Conservation (phyloP, 2,888 invertebrate species). For the Drosophila infuscata region DNA sequence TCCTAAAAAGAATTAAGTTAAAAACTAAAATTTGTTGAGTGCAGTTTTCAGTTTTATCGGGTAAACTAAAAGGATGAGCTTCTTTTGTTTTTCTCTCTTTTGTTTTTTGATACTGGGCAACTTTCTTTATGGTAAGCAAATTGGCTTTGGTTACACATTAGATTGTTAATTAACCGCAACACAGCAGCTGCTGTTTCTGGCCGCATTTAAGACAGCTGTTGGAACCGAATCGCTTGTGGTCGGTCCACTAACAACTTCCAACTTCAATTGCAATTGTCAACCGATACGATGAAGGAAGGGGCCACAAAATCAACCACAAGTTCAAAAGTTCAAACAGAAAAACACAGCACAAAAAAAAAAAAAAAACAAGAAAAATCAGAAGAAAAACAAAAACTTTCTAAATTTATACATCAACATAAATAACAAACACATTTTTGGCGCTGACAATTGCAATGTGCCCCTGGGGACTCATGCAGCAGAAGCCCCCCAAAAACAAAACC, state of each 20-base stretch:
- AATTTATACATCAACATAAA: slow-evolving; percentile 69
- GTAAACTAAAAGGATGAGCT: background rate
- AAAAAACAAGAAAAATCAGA: background rate
- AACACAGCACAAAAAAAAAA: slow-evolving; percentile 11
- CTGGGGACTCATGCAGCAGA: slow-evolving; percentile 52
- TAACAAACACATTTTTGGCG: slow-evolving; percentile 57
- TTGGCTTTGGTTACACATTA: slow-evolving; percentile 52
- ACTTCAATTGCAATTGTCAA: slow-evolving; percentile 61
- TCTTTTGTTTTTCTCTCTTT: background rate
- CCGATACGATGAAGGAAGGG: slow-evolving; percentile 41
- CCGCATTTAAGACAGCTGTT: slow-evolving; percentile 16
- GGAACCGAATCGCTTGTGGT: slow-evolving; percentile 59
- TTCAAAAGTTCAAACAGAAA: slow-evolving; percentile 68
- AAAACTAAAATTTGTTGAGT: no score
- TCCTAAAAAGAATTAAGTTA: no score
- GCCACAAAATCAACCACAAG: slow-evolving; percentile 50
- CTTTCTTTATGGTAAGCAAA: slow-evolving; percentile 57
- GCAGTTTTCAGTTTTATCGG: slow-evolving; percentile 9
- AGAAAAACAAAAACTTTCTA: slow-evolving; percentile 63
- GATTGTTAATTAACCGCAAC: slow-evolving; percentile 64
- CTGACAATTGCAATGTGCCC: slow-evolving; percentile 72
- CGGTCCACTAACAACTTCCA: slow-evolving; percentile 39
- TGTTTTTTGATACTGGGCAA: slow-evolving; percentile 6
- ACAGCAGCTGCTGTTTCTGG: slow-evolving; percentile 24
- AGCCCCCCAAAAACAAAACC: slow-evolving; percentile 3